phyloP scores from a whole-genome alignment of 2,888 invertebrate genomes.

The Caenorhabditis macrosperma region DNA sequence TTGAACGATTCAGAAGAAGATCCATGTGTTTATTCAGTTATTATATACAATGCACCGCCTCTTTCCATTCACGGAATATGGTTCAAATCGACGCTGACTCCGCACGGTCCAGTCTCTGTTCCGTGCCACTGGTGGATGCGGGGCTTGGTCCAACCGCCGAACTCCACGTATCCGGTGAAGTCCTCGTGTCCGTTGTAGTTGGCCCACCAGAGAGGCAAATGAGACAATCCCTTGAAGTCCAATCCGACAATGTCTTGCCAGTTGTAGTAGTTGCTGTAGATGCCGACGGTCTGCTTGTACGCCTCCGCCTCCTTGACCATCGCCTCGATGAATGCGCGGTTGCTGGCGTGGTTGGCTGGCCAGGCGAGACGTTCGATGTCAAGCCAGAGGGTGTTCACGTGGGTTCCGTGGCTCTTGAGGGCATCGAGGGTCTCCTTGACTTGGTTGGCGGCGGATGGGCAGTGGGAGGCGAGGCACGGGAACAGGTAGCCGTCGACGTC shows the following conservation, averaged over 20 bases:
- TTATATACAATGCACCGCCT: background rate
- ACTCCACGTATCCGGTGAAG: constrained; percentile 24
- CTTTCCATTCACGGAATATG: constrained; percentile 13
- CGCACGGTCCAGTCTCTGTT: constrained; percentile 63
- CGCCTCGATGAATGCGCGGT: constrained; percentile 65
- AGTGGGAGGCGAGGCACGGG: constrained; percentile 61
- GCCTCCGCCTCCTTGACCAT: constrained; percentile 52
- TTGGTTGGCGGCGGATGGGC: constrained; percentile 43
- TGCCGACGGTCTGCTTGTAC: constrained; percentile 55
- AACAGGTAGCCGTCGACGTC: constrained; percentile 66
- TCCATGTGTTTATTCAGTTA: background rate
- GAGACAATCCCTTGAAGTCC: constrained; percentile 59
- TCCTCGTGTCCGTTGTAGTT: constrained; percentile 66
- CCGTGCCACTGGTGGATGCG: constrained; percentile 67
- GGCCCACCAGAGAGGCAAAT: constrained; percentile 70
- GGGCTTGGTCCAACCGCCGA: constrained; percentile 67
- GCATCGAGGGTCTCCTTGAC: constrained; percentile 55
- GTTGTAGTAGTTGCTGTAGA: constrained; percentile 70
- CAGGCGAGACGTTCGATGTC: constrained; percentile 68
- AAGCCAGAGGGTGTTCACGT: constrained; percentile 62
- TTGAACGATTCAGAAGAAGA: too few species aligned
- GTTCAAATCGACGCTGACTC: constrained; percentile 66
- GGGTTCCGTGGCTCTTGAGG: constrained; percentile 38
- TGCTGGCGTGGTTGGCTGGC: constrained; percentile 61
- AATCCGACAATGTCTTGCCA: constrained; percentile 70